A percentile compares a stretch with the other conserved stretches of the same genome.
Evolutionary conservation across 2,888 invertebrate genomes (phyloP).

Genomic region (Zhengitettix transpicula): DNA sequence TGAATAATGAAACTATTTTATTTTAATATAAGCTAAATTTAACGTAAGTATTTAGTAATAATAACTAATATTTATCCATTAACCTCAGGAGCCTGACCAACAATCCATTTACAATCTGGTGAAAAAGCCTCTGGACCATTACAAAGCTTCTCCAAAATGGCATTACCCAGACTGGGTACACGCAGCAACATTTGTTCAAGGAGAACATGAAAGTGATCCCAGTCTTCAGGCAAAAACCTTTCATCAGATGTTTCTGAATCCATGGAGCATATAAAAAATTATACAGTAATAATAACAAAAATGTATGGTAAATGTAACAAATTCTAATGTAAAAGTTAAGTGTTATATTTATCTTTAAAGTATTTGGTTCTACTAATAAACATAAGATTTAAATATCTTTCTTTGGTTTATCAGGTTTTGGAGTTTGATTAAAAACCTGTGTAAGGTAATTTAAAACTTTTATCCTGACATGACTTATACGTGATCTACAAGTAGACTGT

Average conservation of each 20-base stretch:
- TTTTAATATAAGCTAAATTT: not conserved
- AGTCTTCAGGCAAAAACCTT: constrained; percentile 66
- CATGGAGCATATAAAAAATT: constrained; percentile 1
- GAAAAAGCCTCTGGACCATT: constrained; percentile 92
- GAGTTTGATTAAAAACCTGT: no score
- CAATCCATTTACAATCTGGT: constrained; percentile 90
- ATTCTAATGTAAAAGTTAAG: no score
- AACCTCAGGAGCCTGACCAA: constrained; percentile 88
- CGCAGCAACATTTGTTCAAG: constrained; percentile 71
- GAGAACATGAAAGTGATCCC: constrained; percentile 90
- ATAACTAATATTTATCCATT: constrained; percentile 7
- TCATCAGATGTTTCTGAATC: constrained; percentile 38
- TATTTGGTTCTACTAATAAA: no score
- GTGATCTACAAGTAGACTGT: no score
- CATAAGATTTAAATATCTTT: no score
- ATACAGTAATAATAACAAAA: no score
- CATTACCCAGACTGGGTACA: constrained; percentile 59
- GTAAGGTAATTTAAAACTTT: no score
- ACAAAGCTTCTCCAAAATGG: constrained; percentile 60
- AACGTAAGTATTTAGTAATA: not conserved
- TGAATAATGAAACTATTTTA: not conserved
- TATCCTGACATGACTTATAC: no score
- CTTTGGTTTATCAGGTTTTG: no score
- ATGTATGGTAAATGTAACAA: no score
- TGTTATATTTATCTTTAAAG: no score